These are phyloP conservation scores for Diaphora mendica DNA, from an alignment of 2,888 invertebrate species.

Conservation along the genomic window DNA sequence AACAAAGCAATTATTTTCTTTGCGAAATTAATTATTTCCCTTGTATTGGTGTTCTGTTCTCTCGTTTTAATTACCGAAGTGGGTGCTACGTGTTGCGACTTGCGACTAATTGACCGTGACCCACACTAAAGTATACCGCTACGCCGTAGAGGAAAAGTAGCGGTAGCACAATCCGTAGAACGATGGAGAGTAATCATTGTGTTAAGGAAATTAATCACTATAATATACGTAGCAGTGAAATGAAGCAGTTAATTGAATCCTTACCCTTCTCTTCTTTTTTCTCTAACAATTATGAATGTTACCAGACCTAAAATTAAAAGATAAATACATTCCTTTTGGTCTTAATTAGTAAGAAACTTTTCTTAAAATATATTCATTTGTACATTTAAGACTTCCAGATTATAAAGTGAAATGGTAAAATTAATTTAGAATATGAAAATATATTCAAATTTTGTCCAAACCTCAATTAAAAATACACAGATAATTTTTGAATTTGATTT, in stretches of 20 bases:
- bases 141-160: conserved; percentile 24
- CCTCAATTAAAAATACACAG: conserved; percentile 16
- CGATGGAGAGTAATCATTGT: conserved; percentile 34
- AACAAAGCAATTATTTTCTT: conserved; percentile 60
- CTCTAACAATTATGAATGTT: conserved; percentile 2
- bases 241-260: conserved; percentile 37
- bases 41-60: conserved; percentile 55
- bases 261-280: conserved; percentile 1
- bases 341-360: not conserved
- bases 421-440: conserved; percentile 3
- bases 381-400: not conserved
- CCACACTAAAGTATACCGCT: conserved; percentile 47
- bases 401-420: not conserved
- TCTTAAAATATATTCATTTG: not conserved
- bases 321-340: not conserved
- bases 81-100: conserved; percentile 59
- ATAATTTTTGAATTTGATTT: conserved; percentile 12
- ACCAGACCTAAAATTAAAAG: not conserved
- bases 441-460: conserved; percentile 17
- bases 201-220: conserved; percentile 47
- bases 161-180: conserved; percentile 39
- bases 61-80: conserved; percentile 60
- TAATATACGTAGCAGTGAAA: conserved; percentile 33
- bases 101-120: conserved; percentile 58
- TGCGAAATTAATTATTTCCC: conserved; percentile 62